Evolutionary conservation across 2,113 vertebrate species (phyloP), one percentile per base, ranked within the genome.

Genomic region (Podarcis cretensis): DNA sequence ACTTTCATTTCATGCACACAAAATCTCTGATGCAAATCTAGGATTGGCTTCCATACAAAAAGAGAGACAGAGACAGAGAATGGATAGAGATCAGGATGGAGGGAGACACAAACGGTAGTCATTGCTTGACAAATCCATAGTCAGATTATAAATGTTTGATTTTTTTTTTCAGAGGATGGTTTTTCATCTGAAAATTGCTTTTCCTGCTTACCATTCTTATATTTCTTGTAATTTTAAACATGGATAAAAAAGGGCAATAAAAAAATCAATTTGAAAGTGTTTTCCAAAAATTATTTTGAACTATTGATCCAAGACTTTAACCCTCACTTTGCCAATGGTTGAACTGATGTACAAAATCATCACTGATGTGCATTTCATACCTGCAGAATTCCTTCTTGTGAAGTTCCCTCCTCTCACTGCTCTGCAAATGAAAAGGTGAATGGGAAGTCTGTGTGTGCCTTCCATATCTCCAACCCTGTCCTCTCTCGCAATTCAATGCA

Each of bases 231-330:
- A 81, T 27, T 90, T 86, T 86, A 91, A 68, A 20, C 69, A 5
- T 25, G 18, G 35, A n/a, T 79, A 92, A 20, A 77, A 84, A 5
- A 16, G 74, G 32, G 18, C 86, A 87, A 69, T 65, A 59, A 81
- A 80, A 68, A 83, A 74, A 35, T 21, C 16, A 12, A 48, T 74
- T 78, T 63, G 65, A 63, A 84, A 66, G 5, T 80, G 75, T 74
- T 8, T n/a, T 87, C 69, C 37, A 30, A 43, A 87, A 92, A 6
- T 78, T 91, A 77, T 65, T 89, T 71, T 37, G 18, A 87, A 89
- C 91, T 90, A 93, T 32, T 93, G 37, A 91, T 83, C 27, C 20
- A 81, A 79, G 25, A 74, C 8, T 90, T 83, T 16, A 2, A 23
- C 75, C 12, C 21, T 77, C 54, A 82, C n/a, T 89, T 6, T 3